Conservation (phyloP, 2,797 vertebrate genomes). For the Chromobotia macracanthus region DNA sequence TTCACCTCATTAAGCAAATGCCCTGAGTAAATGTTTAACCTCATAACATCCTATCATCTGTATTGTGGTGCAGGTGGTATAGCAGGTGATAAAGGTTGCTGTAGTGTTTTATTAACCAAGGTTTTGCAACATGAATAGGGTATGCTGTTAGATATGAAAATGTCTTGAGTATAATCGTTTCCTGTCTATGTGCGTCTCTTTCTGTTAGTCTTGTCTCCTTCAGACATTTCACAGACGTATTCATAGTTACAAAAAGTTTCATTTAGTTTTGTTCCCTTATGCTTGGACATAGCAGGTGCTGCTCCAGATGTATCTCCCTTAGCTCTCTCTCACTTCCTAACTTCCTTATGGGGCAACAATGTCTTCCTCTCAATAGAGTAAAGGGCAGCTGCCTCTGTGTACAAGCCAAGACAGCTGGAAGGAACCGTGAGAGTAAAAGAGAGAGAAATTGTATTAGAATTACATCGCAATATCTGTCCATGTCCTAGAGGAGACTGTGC, state of each 20-base stretch:
- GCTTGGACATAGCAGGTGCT: slow-evolving; percentile 65
- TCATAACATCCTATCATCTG: slow-evolving; percentile 16
- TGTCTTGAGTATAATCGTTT: background rate
- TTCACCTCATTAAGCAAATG: slow-evolving; percentile 46
- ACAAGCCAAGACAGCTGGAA: slow-evolving; percentile 78
- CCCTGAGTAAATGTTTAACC: slow-evolving; percentile 53
- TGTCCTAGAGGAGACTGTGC: slow-evolving; percentile 60
- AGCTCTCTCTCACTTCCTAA: slow-evolving; percentile 52
- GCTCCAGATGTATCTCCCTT: slow-evolving; percentile 72
- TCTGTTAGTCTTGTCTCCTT: background rate
- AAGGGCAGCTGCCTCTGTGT: slow-evolving; percentile 74
- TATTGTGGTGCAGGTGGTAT: slow-evolving; percentile 14
- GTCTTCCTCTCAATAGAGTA: slow-evolving; percentile 69
- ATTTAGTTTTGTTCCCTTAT: slow-evolving; percentile 36
- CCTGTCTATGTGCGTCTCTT: background rate
- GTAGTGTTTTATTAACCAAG: slow-evolving; percentile 21
- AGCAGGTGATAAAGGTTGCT: slow-evolving; percentile 27
- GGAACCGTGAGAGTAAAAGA: slow-evolving; percentile 59
- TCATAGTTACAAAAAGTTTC: slow-evolving; percentile 38
- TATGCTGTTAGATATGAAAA: slow-evolving; percentile 8
- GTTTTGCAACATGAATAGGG: slow-evolving; percentile 16
- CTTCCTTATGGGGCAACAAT: slow-evolving; percentile 52
- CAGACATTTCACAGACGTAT: background rate
- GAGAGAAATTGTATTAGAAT: slow-evolving; percentile 56
- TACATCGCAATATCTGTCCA: slow-evolving; percentile 68